Base-by-base conservation (phyloP, 2,888 invertebrate species). In the Drosophila meridiana region DNA sequence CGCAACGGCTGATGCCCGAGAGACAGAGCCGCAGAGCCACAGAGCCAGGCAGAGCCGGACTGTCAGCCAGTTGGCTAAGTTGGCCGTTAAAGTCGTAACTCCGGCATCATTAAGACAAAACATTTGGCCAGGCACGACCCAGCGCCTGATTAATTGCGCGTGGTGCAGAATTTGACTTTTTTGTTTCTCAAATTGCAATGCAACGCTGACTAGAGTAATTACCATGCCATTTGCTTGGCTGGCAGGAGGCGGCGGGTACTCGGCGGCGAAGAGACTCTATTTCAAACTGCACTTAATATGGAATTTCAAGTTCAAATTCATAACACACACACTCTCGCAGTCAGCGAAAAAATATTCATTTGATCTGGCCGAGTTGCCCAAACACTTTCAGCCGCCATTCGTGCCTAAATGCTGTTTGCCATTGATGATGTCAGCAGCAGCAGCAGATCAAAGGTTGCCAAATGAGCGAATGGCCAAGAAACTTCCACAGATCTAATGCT, bases 111-210 rank as follows among this genome's bases (percentile, higher is more conserved):
- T 86, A 86, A 82, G 85, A 87, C 88, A 78, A 79, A 84, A 80
- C 82, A 85, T 85, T 85, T 85, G 85, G 85, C 82, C 89, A 87
- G 85, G 85, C 85, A 89, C 90, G 85, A 86, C 84, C 84, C 84
- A 81, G 72, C 82, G 67, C 57, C 87, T 90, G 87, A 87, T 87
- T 87, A 90, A 87, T 87, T 88, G 83, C 84, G 69, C 61, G 65
- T 60, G 62, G 83, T 83, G 87, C 89, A 78, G 76, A 84, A 90
- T 90, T 88, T 87, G 87, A 87, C 87, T 87, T 90, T 89, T 87
- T 85, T 82, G 83, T 86, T 82, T 73, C 87, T 87, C 88, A 86
- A 89, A 82, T 84, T 87, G 87, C 86, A 74, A 69, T 69, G 60
- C 40, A 61, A 57, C 70, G 60, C 61, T 28, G 68, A 55, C 78